phyloP scores from a whole-genome alignment of 2,113 vertebrate species.

The Aleadryas rufinucha region DNA sequence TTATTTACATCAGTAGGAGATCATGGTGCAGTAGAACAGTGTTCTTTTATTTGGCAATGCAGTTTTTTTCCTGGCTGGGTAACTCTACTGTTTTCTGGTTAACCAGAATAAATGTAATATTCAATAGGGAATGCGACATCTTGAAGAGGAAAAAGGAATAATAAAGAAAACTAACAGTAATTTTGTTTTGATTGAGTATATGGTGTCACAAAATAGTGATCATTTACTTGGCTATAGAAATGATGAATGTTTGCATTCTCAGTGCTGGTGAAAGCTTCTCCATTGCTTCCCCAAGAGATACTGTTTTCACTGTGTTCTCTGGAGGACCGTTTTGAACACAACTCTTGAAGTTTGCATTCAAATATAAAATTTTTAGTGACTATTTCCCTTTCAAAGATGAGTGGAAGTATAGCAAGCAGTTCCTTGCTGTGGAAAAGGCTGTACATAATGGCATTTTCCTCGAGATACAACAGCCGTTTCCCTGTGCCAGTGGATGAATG shows the following conservation, averaged over 20 bases:
- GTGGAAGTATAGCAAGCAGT: not conserved
- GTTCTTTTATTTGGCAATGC: not conserved
- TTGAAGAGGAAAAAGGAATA: not conserved
- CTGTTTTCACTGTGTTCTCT: not conserved
- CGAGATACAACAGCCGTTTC: not conserved
- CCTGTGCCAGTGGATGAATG: not conserved
- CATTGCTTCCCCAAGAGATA: not conserved
- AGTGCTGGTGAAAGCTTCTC: not conserved
- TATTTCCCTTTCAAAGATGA: not conserved
- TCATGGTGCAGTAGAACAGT: not conserved
- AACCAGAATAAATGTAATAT: not conserved
- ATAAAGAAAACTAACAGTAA: not conserved
- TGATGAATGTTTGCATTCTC: not conserved
- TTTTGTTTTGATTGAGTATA: not conserved
- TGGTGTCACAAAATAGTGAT: not conserved
- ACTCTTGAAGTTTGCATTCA: not conserved
- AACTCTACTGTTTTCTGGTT: not conserved
- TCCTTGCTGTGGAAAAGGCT: not conserved
- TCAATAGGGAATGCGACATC: not conserved
- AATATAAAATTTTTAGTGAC: not conserved
- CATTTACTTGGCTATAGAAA: not conserved
- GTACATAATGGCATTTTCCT: not conserved
- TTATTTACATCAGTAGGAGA: not conserved
- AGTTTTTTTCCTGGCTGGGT: not conserved
- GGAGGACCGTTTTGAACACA: not conserved